phyloP scores from a whole-genome alignment of 2,888 invertebrate genomes.

The Hirtodrosophila alboralis region DNA sequence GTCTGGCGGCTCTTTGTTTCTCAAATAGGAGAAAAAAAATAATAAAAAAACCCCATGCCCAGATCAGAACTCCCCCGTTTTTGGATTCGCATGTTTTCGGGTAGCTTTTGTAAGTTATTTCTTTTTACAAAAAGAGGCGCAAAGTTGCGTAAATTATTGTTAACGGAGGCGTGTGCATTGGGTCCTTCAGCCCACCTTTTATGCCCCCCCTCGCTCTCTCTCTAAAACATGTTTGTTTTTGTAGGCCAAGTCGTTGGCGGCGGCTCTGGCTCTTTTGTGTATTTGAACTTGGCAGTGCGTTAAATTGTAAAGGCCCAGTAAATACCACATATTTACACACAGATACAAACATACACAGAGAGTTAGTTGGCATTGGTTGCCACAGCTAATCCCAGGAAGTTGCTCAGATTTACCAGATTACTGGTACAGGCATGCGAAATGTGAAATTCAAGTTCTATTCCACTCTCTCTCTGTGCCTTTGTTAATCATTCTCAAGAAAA shows the following conservation, averaged over 20 bases:
- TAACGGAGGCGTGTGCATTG: conserved; percentile 73
- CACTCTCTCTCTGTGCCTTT: too few relatives aligned
- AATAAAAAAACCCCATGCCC: conserved; percentile 14
- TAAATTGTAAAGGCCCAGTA: conserved; percentile 73
- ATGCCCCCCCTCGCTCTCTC: too few relatives aligned
- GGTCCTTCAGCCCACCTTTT: conserved; percentile 39
- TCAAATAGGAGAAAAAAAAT: too few relatives aligned
- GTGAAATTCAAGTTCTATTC: conserved; percentile 14
- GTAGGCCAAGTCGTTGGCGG: conserved; percentile 50
- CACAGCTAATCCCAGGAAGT: conserved; percentile 71
- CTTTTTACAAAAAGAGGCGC: conserved; percentile 76
- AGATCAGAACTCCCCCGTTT: not conserved
- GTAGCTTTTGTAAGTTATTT: conserved; percentile 75
- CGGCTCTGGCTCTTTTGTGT: conserved; percentile 66
- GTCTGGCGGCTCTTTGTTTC: conserved; percentile 33
- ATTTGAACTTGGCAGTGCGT: conserved; percentile 78
- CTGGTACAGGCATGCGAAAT: conserved; percentile 27
- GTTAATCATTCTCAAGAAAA: conserved; percentile 51
- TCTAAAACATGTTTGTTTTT: conserved; percentile 30
- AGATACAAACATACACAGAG: conserved; percentile 17
- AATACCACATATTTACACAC: conserved; percentile 42
- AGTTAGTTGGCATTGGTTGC: conserved; percentile 46
- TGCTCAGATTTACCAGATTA: conserved; percentile 72
- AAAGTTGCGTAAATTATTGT: conserved; percentile 77
- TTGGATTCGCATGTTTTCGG: conserved; percentile 42